A percentile compares a stretch with the other conserved stretches of the same genome.
Conservation (phyloP, 2,797 vertebrate species). For the Enteromius radiatus region DNA sequence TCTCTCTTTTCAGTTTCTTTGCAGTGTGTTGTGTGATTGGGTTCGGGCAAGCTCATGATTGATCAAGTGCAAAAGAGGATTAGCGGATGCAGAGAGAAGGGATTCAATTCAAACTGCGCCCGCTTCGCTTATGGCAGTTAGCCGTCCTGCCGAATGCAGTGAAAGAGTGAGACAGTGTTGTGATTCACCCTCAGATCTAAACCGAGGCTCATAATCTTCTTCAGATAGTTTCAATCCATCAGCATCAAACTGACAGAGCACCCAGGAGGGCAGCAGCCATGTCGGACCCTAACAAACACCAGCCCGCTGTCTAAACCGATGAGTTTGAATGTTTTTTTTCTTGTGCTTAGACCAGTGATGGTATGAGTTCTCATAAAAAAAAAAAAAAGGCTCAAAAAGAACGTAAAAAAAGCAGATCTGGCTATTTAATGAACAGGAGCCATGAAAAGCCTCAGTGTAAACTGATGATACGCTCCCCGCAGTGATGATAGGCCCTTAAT, state of each 20-base stretch:
- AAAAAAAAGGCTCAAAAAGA: constrained; percentile 31
- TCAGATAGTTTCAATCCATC: constrained; percentile 62
- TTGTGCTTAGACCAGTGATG: constrained; percentile 1
- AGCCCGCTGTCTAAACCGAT: background rate
- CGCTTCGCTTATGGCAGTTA: constrained; percentile 34
- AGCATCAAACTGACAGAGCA: constrained; percentile 59
- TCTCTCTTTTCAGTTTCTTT: constrained; percentile 47
- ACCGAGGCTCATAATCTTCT: constrained; percentile 56
- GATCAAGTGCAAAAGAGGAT: constrained; percentile 59
- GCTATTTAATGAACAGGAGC: constrained; percentile 47
- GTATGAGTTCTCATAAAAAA: constrained; percentile 10
- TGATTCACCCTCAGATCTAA: constrained; percentile 51
- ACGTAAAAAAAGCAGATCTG: constrained; percentile 29
- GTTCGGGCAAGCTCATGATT: constrained; percentile 53
- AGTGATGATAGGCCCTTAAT: constrained; percentile 44
- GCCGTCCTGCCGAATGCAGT: constrained; percentile 39
- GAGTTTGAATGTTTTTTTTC: background rate
- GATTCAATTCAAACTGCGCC: constrained; percentile 28
- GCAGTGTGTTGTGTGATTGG: constrained; percentile 55
- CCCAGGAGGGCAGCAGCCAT: constrained; percentile 36
- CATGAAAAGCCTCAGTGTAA: constrained; percentile 40
- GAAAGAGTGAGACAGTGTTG: constrained; percentile 51
- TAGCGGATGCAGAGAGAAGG: constrained; percentile 47
- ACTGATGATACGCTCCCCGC: constrained; percentile 49
- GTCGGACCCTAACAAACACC: constrained; percentile 18